A percentile compares a stretch with the other conserved stretches of the same genome.
Conservation (phyloP, 2,797 vertebrate genomes). For the Halcyon badia region DNA sequence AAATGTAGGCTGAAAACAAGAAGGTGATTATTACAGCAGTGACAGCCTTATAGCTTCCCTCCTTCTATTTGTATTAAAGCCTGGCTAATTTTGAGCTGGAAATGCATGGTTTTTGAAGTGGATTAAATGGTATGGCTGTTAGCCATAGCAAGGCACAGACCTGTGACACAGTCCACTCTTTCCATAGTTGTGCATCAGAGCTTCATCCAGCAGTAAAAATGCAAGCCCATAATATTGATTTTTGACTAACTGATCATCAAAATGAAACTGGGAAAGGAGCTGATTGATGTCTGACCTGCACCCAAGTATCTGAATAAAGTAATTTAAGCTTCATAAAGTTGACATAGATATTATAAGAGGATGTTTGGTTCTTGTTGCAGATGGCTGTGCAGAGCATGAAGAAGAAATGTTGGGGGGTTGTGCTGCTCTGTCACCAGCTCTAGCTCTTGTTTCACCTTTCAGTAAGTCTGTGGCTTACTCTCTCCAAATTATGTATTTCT, state of each 20-base stretch:
- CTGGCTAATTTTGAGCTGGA: not conserved
- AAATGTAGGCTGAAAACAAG: not conserved
- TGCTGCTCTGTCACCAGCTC: not conserved
- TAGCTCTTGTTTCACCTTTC: not conserved
- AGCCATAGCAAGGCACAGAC: not conserved
- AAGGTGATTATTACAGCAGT: not conserved
- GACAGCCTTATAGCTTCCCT: not conserved
- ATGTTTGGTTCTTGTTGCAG: not conserved
- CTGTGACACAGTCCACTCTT: not conserved
- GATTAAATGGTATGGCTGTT: not conserved
- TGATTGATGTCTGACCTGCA: not conserved
- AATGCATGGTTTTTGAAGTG: not conserved
- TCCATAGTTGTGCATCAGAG: not conserved
- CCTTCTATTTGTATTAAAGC: not conserved
- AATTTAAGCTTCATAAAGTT: constrained; percentile 43
- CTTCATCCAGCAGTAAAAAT: not conserved
- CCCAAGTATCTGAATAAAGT: not conserved
- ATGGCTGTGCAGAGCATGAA: not conserved
- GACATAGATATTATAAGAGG: not conserved
- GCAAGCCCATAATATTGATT: not conserved
- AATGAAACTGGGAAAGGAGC: not conserved
- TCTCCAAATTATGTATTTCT: not conserved
- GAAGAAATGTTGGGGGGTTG: not conserved
- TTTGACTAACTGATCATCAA: constrained; percentile 24
- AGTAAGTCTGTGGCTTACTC: not conserved